A percentile compares a stretch with the other conserved stretches of the same genome.
Conservation (phyloP, 1,140 invertebrate genomes). For the Papilio helenus region DNA sequence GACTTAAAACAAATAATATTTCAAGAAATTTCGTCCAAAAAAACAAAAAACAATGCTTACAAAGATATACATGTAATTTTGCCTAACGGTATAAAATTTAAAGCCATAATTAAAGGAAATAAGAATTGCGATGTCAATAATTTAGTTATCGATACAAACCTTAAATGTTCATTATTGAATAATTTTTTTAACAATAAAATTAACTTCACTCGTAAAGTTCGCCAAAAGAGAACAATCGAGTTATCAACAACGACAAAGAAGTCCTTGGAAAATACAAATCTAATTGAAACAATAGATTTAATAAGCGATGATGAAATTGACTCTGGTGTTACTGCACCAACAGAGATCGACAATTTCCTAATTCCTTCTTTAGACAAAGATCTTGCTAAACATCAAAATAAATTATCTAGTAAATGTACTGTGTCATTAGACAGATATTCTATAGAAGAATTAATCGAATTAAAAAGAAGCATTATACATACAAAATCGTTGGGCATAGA, state of each 20-base stretch:
- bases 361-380: slow-evolving; percentile 46
- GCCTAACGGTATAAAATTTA: slow-evolving; percentile 64
- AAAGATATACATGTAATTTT: slow-evolving; percentile 61
- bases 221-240: not conserved
- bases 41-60: slow-evolving; percentile 50
- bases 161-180: slow-evolving; percentile 57
- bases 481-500: not conserved
- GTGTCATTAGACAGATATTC: slow-evolving; percentile 49
- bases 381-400: slow-evolving; percentile 61
- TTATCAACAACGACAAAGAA: not conserved
- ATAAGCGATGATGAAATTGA: slow-evolving; percentile 73
- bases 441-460: slow-evolving; percentile 13
- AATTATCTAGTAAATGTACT: slow-evolving; percentile 56
- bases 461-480: not conserved
- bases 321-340: slow-evolving; percentile 48
- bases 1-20: slow-evolving; percentile 46
- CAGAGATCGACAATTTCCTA: slow-evolving; percentile 64
- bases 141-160: slow-evolving; percentile 58
- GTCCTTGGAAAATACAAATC: not conserved
- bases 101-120: slow-evolving; percentile 66
- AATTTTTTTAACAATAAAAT: slow-evolving; percentile 42
- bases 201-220: not conserved
- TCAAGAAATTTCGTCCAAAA: slow-evolving; percentile 46
- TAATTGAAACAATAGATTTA: slow-evolving; percentile 65
- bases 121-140: slow-evolving; percentile 56